These are phyloP conservation scores for Spheniscus humboldti DNA, from an alignment of 2,797 vertebrate species.

Conservation along the genomic window DNA sequence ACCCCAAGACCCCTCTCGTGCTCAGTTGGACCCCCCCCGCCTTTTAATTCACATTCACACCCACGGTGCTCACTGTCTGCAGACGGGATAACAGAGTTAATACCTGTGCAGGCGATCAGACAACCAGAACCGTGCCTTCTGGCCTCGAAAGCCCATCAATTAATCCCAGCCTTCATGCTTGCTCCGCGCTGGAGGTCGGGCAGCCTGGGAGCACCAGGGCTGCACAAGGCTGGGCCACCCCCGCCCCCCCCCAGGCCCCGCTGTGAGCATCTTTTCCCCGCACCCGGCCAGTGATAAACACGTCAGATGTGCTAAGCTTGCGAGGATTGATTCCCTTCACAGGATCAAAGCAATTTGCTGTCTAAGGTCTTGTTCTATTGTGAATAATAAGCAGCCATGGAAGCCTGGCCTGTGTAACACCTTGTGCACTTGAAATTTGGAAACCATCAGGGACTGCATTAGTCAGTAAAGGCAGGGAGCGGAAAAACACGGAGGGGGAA, in stretches of 20 bases:
- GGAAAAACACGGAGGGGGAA: neutral
- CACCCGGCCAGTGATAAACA: neutral
- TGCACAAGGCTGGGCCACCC: neutral
- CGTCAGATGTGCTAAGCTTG: neutral
- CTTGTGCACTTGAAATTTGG: neutral
- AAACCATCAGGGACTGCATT: neutral
- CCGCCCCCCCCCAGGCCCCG: neutral
- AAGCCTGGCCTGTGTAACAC: neutral
- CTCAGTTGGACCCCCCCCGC: neutral
- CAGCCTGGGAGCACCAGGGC: neutral
- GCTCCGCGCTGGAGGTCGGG: rapidly evolving
- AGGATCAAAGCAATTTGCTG: slow-evolving; percentile 65
- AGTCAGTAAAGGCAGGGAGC: neutral
- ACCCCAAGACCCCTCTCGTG: rapidly evolving
- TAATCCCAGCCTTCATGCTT: neutral
- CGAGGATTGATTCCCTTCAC: slow-evolving; percentile 54
- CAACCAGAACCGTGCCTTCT: neutral
- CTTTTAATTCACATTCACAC: neutral
- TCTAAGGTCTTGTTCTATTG: slow-evolving; percentile 22
- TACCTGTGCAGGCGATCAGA: rapidly evolving
- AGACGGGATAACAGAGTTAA: rapidly evolving
- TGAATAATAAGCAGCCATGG: slow-evolving; percentile 50
- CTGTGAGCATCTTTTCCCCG: neutral
- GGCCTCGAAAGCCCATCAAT: neutral
- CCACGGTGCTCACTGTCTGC: neutral